Evolutionary conservation across 2,888 invertebrate genomes (phyloP).

Genomic region (Steromphala cineraria): DNA sequence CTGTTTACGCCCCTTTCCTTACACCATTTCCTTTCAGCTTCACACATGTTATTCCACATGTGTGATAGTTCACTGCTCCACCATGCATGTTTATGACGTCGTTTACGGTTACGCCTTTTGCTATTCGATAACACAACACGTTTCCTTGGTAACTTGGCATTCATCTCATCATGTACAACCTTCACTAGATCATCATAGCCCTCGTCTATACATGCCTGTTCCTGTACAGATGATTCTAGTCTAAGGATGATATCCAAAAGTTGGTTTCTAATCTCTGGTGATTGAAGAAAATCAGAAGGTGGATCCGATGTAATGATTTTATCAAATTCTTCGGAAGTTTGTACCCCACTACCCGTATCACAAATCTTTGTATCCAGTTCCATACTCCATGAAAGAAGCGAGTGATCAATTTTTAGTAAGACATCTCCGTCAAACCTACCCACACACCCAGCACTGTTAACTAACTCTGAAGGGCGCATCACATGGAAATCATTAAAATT

Average conservation of each 20-base stretch:
- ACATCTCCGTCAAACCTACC: background rate
- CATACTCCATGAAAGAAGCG: background rate
- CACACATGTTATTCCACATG: background rate
- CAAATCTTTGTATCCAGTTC: background rate
- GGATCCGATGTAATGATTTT: background rate
- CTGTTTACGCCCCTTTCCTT: background rate
- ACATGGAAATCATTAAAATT: background rate
- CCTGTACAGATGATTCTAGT: background rate
- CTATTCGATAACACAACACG: background rate
- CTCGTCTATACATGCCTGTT: background rate
- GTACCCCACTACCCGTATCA: background rate
- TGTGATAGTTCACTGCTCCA: background rate
- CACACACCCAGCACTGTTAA: background rate
- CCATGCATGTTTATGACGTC: background rate
- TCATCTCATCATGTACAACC: background rate
- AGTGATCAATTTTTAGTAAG: background rate
- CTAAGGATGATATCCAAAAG: background rate
- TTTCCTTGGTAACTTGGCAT: background rate
- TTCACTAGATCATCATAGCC: background rate
- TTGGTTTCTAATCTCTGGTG: background rate
- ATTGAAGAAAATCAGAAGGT: too few relatives aligned
- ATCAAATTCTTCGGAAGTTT: background rate
- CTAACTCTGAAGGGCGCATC: background rate
- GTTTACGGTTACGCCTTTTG: background rate
- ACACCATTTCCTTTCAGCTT: background rate